Percentiles rank a stretch among this genome's conserved stretches.
phyloP scores from a whole-genome alignment of 2,797 vertebrate species.

The Falco biarmicus region DNA sequence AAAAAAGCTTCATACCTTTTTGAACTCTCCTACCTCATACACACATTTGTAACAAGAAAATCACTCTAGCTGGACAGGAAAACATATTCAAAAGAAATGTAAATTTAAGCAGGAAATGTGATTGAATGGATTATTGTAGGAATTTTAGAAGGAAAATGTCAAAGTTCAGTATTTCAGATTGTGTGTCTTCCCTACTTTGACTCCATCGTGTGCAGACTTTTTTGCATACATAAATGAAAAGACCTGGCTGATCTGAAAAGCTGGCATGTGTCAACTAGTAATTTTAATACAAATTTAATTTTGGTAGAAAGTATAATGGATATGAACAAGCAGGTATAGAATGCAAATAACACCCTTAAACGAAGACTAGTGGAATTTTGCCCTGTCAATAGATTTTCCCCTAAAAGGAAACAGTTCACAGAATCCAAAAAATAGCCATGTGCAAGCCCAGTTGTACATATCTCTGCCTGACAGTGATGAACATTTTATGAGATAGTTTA shows the following conservation, averaged over 20 bases:
- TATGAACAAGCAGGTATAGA: constrained; percentile 3
- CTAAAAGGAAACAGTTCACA: constrained; percentile 72
- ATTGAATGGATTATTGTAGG: background rate
- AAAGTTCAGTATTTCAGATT: background rate
- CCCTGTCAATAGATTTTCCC: constrained; percentile 37
- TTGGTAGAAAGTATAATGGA: constrained; percentile 3
- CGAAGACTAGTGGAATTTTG: constrained; percentile 15
- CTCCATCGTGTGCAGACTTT: background rate
- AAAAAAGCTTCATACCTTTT: background rate
- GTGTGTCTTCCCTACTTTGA: background rate
- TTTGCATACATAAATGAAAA: constrained; percentile 13
- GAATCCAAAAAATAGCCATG: constrained; percentile 52
- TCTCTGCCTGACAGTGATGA: constrained; percentile 57
- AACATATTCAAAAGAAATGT: background rate
- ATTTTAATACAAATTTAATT: constrained; percentile 30
- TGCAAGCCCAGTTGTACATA: constrained; percentile 44
- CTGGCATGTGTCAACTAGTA: background rate
- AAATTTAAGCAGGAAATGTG: background rate
- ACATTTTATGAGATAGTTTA: constrained; percentile 63
- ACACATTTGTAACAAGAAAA: background rate
- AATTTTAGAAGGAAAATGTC: background rate
- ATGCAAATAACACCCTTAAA: background rate
- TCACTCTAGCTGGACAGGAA: background rate
- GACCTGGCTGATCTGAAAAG: constrained; percentile 28
- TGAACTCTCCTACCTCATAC: background rate